Evolutionary conservation across 2,797 vertebrate genomes (phyloP).

Genomic region (Tenualosa ilisha): DNA sequence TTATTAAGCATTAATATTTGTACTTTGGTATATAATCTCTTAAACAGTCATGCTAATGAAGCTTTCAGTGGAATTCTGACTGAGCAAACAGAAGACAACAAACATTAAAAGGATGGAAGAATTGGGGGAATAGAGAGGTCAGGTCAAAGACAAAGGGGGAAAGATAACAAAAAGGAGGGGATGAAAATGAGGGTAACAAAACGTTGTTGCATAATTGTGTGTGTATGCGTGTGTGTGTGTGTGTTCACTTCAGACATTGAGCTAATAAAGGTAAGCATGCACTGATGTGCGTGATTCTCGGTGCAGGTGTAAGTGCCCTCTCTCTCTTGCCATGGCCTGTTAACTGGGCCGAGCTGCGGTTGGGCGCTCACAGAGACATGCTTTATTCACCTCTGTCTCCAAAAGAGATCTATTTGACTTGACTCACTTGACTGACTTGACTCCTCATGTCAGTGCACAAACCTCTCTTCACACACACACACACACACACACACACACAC

Average conservation of each 20-base stretch:
- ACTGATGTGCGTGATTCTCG: not conserved
- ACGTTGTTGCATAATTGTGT: not conserved
- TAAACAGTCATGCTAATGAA: not conserved
- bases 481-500: not conserved
- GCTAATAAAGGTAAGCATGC: too few relatives aligned
- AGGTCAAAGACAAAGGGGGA: not conserved
- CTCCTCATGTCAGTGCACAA: too few relatives aligned
- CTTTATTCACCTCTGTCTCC: not conserved
- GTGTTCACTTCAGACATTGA: not conserved
- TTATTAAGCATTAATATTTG: too few relatives aligned
- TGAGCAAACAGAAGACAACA: not conserved
- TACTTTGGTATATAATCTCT: too few relatives aligned
- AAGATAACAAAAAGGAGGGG: too few relatives aligned
- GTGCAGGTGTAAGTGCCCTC: not conserved
- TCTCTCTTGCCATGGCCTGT: not conserved
- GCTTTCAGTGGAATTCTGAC: not conserved
- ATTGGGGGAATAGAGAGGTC: not conserved
- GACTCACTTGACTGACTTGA: too few relatives aligned
- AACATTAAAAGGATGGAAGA: not conserved
- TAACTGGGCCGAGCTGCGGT: not conserved
- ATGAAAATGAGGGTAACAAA: too few relatives aligned
- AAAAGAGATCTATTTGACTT: not conserved
- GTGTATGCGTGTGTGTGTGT: not conserved
- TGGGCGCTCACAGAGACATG: not conserved
- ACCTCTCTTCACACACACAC: not conserved